phyloP scores from a whole-genome alignment of 2,888 invertebrate species.

The Apomyelois bistriatella region DNA sequence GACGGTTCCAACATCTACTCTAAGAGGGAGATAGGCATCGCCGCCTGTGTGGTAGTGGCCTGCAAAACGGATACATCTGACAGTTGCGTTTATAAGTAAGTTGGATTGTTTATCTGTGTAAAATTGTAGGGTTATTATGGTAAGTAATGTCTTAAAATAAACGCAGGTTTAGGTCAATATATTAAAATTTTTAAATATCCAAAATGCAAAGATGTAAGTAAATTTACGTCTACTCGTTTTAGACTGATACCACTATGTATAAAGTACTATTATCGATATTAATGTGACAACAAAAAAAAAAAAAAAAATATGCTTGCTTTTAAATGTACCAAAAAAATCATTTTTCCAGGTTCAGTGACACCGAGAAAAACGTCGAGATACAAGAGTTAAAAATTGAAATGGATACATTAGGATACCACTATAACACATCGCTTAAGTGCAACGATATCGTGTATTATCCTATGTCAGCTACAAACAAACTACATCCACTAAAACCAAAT shows the following conservation, averaged over 20 bases:
- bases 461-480: constrained; percentile 63
- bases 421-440: constrained; percentile 51
- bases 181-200: too few species aligned
- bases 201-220: too few species aligned
- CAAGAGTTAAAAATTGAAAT: constrained; percentile 67
- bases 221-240: too few species aligned
- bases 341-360: constrained; percentile 58
- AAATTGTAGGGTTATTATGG: too few species aligned
- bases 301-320: background rate
- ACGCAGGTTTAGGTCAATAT: too few species aligned
- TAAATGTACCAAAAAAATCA: background rate
- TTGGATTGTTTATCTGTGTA: background rate
- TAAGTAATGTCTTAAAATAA: too few species aligned
- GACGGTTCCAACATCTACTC: constrained; percentile 67
- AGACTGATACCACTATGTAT: too few species aligned
- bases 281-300: too few species aligned
- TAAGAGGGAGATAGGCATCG: constrained; percentile 46
- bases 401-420: constrained; percentile 47
- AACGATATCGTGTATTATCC: constrained; percentile 71
- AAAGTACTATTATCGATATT: too few species aligned
- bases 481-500: constrained; percentile 61
- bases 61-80: constrained; percentile 53
- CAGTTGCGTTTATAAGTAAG: constrained; percentile 67
- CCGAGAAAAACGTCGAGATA: constrained; percentile 55
- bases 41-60: constrained; percentile 54